Conservation (phyloP, 2,888 invertebrate genomes). For the Nephrotoma appendiculata region DNA sequence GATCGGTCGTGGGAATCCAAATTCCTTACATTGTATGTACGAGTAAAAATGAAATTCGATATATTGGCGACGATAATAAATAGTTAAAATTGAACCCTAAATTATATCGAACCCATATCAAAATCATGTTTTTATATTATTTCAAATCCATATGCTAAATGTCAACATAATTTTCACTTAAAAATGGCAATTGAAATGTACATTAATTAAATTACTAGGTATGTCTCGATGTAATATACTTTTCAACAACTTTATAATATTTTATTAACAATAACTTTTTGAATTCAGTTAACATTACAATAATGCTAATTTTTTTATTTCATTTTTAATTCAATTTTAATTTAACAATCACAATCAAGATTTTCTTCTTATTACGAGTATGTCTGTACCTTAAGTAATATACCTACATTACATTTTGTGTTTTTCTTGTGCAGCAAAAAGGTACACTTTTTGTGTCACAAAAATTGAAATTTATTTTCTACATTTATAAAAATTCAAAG, state of each 20-base stretch:
- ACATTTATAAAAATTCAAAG: background rate
- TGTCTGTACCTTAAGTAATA: background rate
- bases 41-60: background rate
- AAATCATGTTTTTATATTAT: background rate
- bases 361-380: background rate
- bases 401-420: background rate
- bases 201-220: background rate
- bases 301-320: background rate
- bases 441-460: background rate
- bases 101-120: background rate
- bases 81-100: background rate
- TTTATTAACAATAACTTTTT: background rate
- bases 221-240: background rate
- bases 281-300: background rate
- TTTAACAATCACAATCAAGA: background rate
- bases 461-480: background rate
- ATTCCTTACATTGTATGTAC: background rate
- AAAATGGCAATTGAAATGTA: background rate
- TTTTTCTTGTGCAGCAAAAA: background rate
- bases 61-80: background rate
- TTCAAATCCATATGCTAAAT: background rate
- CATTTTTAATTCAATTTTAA: background rate
- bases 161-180: background rate
- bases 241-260: background rate
- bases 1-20: background rate